phyloP scores from a whole-genome alignment of 2,113 vertebrate genomes.

The Serinus canaria region DNA sequence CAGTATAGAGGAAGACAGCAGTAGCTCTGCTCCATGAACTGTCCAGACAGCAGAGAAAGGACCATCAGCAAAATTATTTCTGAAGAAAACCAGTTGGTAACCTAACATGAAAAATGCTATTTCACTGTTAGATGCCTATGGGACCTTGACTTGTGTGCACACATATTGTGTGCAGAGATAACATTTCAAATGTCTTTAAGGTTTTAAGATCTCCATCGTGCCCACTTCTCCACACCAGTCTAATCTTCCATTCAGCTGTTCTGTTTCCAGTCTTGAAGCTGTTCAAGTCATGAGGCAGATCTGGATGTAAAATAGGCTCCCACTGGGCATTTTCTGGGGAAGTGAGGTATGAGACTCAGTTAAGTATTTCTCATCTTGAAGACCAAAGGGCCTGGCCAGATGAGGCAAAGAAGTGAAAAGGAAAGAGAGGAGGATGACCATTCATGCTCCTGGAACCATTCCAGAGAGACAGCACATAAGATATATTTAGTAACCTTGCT shows the following conservation, averaged over 20 bases:
- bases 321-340: not conserved
- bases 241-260: not conserved
- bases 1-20: not conserved
- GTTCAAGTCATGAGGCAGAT: not conserved
- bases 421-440: not conserved
- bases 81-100: not conserved
- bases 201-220: not conserved
- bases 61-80: not conserved
- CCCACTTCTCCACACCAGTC: not conserved
- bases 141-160: not conserved
- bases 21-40: not conserved
- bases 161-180: not conserved
- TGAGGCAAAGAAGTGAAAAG: not conserved
- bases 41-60: not conserved
- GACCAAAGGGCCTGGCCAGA: not conserved
- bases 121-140: not conserved
- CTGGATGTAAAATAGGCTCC: not conserved
- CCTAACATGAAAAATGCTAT: not conserved
- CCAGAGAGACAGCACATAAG: not conserved
- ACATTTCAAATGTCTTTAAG: not conserved
- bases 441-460: not conserved
- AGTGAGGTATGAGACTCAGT: not conserved
- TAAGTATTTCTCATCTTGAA: not conserved
- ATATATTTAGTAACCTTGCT: conserved; percentile 28
- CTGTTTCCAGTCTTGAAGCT: not conserved